A percentile compares a stretch with the other conserved stretches of the same genome.
Conservation (phyloP, 2,888 invertebrate genomes). For the Seladonia tumulorum region DNA sequence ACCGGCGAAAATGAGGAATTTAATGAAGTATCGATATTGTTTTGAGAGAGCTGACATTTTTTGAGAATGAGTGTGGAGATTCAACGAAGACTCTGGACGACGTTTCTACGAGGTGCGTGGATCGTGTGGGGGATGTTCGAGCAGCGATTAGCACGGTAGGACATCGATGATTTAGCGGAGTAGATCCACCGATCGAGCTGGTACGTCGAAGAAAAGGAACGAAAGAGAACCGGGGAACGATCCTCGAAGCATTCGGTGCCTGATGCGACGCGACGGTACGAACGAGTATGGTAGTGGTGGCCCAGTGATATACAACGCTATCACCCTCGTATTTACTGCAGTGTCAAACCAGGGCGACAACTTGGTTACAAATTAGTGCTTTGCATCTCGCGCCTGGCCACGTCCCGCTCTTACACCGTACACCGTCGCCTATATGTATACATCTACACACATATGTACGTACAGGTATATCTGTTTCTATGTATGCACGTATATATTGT, state of each 20-base stretch:
- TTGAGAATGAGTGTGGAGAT: background rate
- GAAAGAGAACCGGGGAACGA: constrained; percentile 27
- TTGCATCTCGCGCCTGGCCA: constrained; percentile 74
- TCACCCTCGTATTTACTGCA: constrained; percentile 83
- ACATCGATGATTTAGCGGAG: background rate
- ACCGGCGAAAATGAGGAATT: no score
- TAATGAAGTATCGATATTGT: no score
- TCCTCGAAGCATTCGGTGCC: constrained; percentile 71
- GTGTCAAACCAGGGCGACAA: constrained; percentile 84
- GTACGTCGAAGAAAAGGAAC: constrained; percentile 18
- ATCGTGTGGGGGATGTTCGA: background rate
- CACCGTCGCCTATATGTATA: constrained; percentile 43
- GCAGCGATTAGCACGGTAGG: background rate
- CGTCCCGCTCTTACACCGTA: constrained; percentile 72
- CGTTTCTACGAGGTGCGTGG: background rate
- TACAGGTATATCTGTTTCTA: constrained; percentile 24
- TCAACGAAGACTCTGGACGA: background rate
- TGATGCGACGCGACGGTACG: constrained; percentile 71
- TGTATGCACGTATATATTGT: constrained; percentile 50
- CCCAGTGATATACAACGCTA: constrained; percentile 82
- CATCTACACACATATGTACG: constrained; percentile 40
- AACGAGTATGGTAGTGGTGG: constrained; percentile 71
- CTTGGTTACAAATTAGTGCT: constrained; percentile 84
- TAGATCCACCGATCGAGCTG: background rate
- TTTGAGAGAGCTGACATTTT: background rate